Conservation (phyloP, 2,113 vertebrate species). For the Spilogale gracilis region DNA sequence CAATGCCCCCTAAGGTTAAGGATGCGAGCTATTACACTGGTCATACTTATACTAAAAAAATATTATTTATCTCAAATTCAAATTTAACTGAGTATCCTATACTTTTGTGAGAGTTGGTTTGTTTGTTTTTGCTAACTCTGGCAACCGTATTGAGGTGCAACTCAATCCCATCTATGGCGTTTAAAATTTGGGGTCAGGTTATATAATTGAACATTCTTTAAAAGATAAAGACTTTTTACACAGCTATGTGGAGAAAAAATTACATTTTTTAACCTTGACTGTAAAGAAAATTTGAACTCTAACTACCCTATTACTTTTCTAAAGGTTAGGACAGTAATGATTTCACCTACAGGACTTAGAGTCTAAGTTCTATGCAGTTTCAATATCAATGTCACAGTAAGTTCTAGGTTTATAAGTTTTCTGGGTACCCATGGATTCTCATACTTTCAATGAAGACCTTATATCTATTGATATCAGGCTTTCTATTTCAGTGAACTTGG, state of each 20-base stretch:
- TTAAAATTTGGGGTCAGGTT: slow-evolving; percentile 58
- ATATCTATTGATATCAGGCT: background rate
- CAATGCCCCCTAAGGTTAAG: background rate
- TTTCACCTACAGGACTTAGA: background rate
- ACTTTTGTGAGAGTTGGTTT: background rate
- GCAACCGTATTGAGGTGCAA: background rate
- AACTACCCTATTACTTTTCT: background rate
- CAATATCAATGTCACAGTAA: background rate
- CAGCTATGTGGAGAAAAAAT: background rate
- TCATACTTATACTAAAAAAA: slow-evolving; percentile 22
- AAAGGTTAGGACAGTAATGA: background rate
- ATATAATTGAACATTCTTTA: slow-evolving; percentile 46
- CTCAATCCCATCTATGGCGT: background rate
- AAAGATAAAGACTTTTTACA: slow-evolving; percentile 34
- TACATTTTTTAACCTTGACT: background rate
- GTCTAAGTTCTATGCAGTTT: background rate
- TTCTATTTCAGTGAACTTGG: background rate
- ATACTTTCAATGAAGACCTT: background rate
- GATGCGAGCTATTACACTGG: background rate
- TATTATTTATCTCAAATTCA: slow-evolving; percentile 17
- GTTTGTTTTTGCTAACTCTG: background rate
- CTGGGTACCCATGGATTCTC: background rate
- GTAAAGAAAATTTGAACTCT: background rate
- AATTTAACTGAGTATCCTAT: background rate
- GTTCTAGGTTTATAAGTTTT: background rate